phyloP scores from a whole-genome alignment of 2,113 vertebrate genomes.

The Microcebus murinus region DNA sequence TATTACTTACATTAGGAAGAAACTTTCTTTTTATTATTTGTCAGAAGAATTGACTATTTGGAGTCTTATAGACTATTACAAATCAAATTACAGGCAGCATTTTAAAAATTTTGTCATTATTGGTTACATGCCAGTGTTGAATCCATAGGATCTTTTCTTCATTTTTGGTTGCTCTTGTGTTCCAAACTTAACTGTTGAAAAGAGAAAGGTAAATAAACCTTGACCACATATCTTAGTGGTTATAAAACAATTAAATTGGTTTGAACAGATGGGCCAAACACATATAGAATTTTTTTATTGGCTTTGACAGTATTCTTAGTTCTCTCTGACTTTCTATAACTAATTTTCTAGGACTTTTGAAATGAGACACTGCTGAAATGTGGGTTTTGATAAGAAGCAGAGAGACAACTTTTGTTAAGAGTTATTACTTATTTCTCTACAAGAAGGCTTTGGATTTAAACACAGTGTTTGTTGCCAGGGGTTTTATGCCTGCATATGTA shows the following conservation, averaged over 20 bases:
- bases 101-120: not conserved
- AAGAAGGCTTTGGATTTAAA: conserved; percentile 43
- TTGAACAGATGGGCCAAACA: conserved; percentile 39
- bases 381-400: not conserved
- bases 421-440: not conserved
- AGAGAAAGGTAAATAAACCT: not conserved
- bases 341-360: conserved; percentile 55
- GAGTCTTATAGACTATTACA: not conserved
- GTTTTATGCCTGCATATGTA: conserved; percentile 23
- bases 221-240: not conserved
- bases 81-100: conserved; percentile 6
- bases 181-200: conserved; percentile 14
- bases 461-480: conserved; percentile 3
- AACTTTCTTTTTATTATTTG: conserved; percentile 35
- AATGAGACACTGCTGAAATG: conserved; percentile 32
- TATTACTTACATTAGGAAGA: not conserved
- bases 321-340: not conserved
- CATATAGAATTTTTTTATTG: not conserved
- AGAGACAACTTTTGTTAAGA: conserved; percentile 41
- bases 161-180: conserved; percentile 18
- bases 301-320: not conserved
- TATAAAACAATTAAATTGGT: conserved; percentile 29
- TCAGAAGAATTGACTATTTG: conserved; percentile 36
- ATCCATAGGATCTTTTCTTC: not conserved
- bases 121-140: conserved; percentile 8